phyloP scores from a whole-genome alignment of 35 echinoderm and acorn worm species.

The Lytechinus pictus region DNA sequence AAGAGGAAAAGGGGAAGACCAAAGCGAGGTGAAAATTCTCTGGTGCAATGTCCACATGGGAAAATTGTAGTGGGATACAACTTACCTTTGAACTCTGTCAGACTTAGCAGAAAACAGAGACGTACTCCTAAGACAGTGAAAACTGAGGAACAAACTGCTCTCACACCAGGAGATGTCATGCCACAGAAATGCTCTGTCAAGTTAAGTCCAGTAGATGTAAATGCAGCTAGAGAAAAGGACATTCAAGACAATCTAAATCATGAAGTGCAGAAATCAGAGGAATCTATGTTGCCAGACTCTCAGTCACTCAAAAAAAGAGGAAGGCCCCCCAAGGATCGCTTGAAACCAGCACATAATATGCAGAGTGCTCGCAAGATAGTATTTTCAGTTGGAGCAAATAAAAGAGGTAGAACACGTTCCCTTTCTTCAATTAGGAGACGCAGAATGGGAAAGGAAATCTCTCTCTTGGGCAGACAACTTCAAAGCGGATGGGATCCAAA shows the following conservation, averaged over 20 bases:
- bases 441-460: constrained; percentile 13
- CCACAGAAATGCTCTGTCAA: constrained; percentile 43
- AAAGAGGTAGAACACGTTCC: background rate
- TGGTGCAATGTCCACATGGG: constrained; percentile 28
- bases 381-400: background rate
- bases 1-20: constrained; percentile 31
- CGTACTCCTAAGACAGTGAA: background rate
- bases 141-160: background rate
- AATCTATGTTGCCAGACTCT: background rate
- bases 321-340: background rate
- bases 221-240: background rate
- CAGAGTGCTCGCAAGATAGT: constrained; percentile 23
- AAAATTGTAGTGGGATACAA: constrained; percentile 41
- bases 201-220: constrained; percentile 23
- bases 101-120: constrained; percentile 8
- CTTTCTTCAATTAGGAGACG: constrained; percentile 14
- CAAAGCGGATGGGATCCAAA: constrained; percentile 47
- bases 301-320: background rate
- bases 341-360: background rate
- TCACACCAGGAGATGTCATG: background rate
- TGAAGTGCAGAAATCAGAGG: background rate
- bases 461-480: background rate
- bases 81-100: background rate
- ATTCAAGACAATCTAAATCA: background rate
- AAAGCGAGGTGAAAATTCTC: constrained; percentile 46